phyloP scores from a whole-genome alignment of 2,888 invertebrate species.

The Trissolcus japonicus region DNA sequence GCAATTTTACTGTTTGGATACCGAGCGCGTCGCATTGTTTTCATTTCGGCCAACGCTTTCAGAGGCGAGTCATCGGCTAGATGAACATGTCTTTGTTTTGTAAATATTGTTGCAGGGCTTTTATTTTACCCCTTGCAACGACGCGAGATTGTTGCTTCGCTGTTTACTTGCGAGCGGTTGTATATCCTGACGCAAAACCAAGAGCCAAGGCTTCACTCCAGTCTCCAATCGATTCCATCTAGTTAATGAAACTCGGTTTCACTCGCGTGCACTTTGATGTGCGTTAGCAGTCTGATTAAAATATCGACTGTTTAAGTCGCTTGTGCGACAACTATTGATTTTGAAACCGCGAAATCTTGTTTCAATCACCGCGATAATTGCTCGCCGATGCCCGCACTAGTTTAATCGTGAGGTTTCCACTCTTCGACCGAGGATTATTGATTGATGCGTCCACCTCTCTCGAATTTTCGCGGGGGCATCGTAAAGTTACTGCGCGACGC shows the following conservation, averaged over 20 bases:
- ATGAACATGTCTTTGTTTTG: conserved; percentile 46
- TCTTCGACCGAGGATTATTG: conserved; percentile 14
- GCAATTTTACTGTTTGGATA: conserved; percentile 20
- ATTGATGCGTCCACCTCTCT: conserved; percentile 29
- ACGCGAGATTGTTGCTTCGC: conserved; percentile 41
- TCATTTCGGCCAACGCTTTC: conserved; percentile 42
- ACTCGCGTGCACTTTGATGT: conserved; percentile 1
- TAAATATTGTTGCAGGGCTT: conserved; percentile 34
- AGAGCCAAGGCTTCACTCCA: conserved; percentile 1
- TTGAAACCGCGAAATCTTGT: neutral
- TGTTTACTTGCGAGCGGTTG: conserved; percentile 29
- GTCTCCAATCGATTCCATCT: conserved; percentile 39
- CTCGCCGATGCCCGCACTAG: neutral
- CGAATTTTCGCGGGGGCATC: conserved; percentile 17
- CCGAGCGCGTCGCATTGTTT: conserved; percentile 30
- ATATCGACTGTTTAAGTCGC: conserved; percentile 6
- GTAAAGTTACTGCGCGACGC: conserved; percentile 28
- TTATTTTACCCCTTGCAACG: conserved; percentile 17
- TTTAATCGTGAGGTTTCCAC: neutral
- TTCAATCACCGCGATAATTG: conserved; percentile 18
- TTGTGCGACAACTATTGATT: conserved; percentile 3
- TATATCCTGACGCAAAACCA: conserved; percentile 35
- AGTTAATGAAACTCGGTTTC: conserved; percentile 40
- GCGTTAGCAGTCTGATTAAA: no score
- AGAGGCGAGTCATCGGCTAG: conserved; percentile 35